Conservation (phyloP, 2,888 invertebrate species). For the Pecten maximus region DNA sequence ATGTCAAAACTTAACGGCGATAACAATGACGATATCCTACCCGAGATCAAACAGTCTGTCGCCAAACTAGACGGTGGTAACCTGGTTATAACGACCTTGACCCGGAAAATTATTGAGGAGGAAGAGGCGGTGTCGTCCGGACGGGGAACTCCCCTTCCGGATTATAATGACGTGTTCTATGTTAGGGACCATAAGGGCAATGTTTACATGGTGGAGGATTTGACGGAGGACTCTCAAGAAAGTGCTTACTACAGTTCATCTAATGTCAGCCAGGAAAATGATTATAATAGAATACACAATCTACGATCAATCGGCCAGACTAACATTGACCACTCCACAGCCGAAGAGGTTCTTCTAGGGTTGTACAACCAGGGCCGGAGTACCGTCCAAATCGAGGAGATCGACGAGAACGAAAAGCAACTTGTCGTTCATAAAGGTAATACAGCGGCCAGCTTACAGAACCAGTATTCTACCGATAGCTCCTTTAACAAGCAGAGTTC, state of each 20-base stretch:
- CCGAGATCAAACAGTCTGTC: conserved; percentile 67
- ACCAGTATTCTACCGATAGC: conserved; percentile 38
- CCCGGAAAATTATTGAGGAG: conserved; percentile 64
- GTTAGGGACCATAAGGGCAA: conserved; percentile 70
- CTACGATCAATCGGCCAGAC: conserved; percentile 60
- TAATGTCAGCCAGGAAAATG: conserved; percentile 34
- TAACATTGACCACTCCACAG: conserved; percentile 61
- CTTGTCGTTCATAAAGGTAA: conserved; percentile 35
- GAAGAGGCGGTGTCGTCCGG: conserved; percentile 62
- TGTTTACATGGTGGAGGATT: conserved; percentile 69
- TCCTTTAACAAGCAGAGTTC: conserved; percentile 48
- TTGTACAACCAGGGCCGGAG: conserved; percentile 60
- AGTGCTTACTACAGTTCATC: conserved; percentile 65
- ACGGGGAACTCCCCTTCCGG: conserved; percentile 51
- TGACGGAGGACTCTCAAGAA: conserved; percentile 66
- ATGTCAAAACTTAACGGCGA: conserved; percentile 62
- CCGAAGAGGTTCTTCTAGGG: conserved; percentile 64
- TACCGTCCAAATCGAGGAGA: conserved; percentile 57
- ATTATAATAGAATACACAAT: conserved; percentile 59
- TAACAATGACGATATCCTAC: conserved; percentile 65
- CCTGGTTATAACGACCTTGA: conserved; percentile 67
- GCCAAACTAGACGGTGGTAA: conserved; percentile 67
- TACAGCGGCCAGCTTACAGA: not conserved
- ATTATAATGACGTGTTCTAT: conserved; percentile 56
- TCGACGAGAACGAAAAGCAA: conserved; percentile 63